Conservation (phyloP, 2,888 invertebrate species). For the Ischnus inquisitorius region DNA sequence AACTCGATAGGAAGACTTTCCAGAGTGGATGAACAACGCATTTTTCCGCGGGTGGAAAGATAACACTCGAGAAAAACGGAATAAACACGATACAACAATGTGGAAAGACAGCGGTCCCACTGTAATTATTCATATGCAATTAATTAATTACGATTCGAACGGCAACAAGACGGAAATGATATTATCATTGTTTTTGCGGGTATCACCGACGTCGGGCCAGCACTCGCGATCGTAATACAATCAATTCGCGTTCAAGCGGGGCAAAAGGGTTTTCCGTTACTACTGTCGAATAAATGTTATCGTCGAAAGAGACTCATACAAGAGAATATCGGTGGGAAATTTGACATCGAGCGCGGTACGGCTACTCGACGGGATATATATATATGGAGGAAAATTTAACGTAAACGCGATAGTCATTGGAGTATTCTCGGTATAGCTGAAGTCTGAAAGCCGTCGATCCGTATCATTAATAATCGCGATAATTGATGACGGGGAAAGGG, state of each 20-base stretch:
- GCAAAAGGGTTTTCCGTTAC: background rate
- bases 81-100: slow-evolving; percentile 63
- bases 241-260: slow-evolving; percentile 1
- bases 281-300: background rate
- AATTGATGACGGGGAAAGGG: slow-evolving; percentile 62
- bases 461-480: slow-evolving; percentile 63
- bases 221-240: background rate
- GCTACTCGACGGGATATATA: background rate
- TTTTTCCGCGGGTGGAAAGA: slow-evolving; percentile 14
- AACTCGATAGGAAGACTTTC: slow-evolving; percentile 20
- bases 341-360: background rate
- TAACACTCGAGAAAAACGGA: slow-evolving; percentile 27
- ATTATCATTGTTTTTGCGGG: background rate
- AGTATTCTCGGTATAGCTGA: slow-evolving; percentile 21
- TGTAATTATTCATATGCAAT: slow-evolving; percentile 66
- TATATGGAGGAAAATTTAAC: background rate
- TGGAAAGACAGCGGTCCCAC: slow-evolving; percentile 75
- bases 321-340: background rate
- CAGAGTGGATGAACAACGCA: slow-evolving; percentile 48
- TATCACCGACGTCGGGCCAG: background rate
- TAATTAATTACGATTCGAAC: background rate
- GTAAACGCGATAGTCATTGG: slow-evolving; percentile 3
- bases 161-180: background rate
- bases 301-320: background rate
- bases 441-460: slow-evolving; percentile 40